Base-by-base conservation (phyloP, 2,888 invertebrate species). In the Protophormia terraenovae region DNA sequence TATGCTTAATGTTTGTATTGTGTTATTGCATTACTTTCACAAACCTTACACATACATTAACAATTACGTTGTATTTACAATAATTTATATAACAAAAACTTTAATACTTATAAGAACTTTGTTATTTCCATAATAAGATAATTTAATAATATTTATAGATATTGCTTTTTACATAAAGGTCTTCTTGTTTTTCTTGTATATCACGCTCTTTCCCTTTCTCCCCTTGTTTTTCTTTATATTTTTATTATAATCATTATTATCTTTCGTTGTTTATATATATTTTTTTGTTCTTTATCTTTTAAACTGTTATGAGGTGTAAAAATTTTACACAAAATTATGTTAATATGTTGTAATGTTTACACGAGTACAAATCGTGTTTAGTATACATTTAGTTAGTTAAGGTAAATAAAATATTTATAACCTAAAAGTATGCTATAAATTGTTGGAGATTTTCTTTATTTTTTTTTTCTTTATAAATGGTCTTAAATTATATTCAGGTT, bases 81-180 rank as follows among this genome's bases (percentile, higher is more conserved):
- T 71, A 41, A 79, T 71, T 72, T 64, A 60, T 71, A 24, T 10
- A 45, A 45, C 1, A 35, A 27, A 53, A 41, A 60, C 24, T 78
- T 69, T 6, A 47, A 32, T 71, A 38, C 29, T 12, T 12, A 45
- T 16, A 24, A n/a, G n/a, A 64, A 62, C 19, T 55, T 58, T 67
- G 22, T 69, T 47, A 50, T 71, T 53, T 71, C 62, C 72, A 45
- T 55, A n/a, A n/a, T n/a, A 64, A 72, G 55, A 80, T 66, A 72
- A 66, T 66, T 64, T 72, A 45, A 72, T 66, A 66, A 55, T 66
- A 66, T 73, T 72, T 47, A 73, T 66, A 19, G 14, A 47, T 73
- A 66, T 80, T 71, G 45, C 6, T 35, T 62, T 53, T 53, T 62
- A 22, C n/a, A n/a, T n/a, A 50, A 32, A 19, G 27, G 3, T 12